Conservation (phyloP, 1,140 invertebrate species). For the silkworm (Bombyx mori) region ASM3026992v2 NC_085110.1:17059501-17060000, state of each 20-base stretch:
- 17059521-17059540: no score
- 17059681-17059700: constrained; percentile 55
- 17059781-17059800: constrained; percentile 41
- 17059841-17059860: constrained; percentile 1
- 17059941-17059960: no score
- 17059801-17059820: constrained; percentile 18
- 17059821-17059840: constrained; percentile 26
- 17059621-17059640: no score
- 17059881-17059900: not conserved
- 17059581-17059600: no score
- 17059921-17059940: no score
- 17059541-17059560: no score
- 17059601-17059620: no score
- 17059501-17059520: no score
- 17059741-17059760: constrained; percentile 17
- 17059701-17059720: constrained; percentile 54
- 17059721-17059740: constrained; percentile 48
- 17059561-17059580: no score
- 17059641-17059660: not conserved
- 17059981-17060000: no score
- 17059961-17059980: no score
- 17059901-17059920: not conserved
- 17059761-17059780: constrained; percentile 28
- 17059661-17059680: constrained; percentile 36
- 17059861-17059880: not conserved